phyloP scores from a whole-genome alignment of 2,888 invertebrate genomes.

The Brachypalpus laphriformis region DNA sequence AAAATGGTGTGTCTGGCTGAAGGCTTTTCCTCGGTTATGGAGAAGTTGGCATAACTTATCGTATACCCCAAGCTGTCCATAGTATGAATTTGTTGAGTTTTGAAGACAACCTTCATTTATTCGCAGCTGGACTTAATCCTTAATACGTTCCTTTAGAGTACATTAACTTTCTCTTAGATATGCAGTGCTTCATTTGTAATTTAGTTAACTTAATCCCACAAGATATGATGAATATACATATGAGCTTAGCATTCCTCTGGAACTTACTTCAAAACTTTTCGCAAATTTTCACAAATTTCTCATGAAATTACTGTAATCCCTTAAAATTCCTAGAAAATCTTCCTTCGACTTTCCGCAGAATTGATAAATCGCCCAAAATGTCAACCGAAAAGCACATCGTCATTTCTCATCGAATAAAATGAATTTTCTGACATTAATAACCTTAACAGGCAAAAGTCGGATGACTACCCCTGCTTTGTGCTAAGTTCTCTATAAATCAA shows the following conservation, averaged over 20 bases:
- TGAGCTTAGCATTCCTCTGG: background rate
- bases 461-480: background rate
- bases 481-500: slow-evolving; percentile 58
- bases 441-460: slow-evolving; percentile 14
- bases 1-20: too few relatives aligned
- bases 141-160: too few relatives aligned
- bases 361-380: slow-evolving; percentile 16
- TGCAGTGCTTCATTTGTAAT: too few relatives aligned
- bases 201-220: too few relatives aligned
- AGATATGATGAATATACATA: too few relatives aligned
- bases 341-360: background rate
- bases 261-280: background rate
- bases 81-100: too few relatives aligned
- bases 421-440: slow-evolving; percentile 46
- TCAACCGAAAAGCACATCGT: slow-evolving; percentile 1
- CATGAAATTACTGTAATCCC: background rate
- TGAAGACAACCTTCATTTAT: too few relatives aligned
- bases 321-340: background rate
- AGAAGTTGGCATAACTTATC: too few relatives aligned
- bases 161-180: too few relatives aligned
- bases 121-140: too few relatives aligned
- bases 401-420: slow-evolving; percentile 34
- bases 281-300: background rate
- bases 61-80: too few relatives aligned
- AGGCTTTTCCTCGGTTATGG: too few relatives aligned